Evolutionary conservation across 37 sponge, comb jelly and placozoan species (phyloP).

Genomic region (Crambe crambe): DNA sequence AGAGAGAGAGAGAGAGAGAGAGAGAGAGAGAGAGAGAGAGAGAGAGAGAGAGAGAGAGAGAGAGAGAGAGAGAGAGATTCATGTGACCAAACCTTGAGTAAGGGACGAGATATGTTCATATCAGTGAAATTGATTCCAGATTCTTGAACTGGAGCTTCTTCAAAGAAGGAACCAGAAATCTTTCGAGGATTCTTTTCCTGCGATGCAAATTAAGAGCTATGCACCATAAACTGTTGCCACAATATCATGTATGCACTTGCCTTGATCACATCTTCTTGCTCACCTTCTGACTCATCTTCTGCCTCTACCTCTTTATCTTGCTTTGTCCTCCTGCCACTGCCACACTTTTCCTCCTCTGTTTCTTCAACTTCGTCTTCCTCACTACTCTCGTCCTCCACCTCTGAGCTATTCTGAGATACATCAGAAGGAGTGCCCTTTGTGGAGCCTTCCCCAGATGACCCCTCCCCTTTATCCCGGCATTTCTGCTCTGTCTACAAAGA

Average conservation of each 20-base stretch:
- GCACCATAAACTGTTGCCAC: neutral
- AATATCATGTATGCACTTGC: neutral
- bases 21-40: neutral
- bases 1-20: neutral
- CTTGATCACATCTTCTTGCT: too few species aligned
- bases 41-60: neutral
- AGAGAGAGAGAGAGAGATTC: too few species aligned
- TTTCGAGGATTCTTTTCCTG: conserved; percentile 14
- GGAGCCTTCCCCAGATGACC: conserved; percentile 14
- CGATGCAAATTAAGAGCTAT: neutral
- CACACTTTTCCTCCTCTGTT: neutral
- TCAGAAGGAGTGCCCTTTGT: neutral
- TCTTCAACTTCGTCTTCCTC: conserved; percentile 32
- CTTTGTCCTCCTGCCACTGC: too few species aligned
- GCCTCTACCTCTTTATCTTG: conserved; percentile 10
- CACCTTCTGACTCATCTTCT: neutral
- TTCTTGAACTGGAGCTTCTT: conserved; percentile 65
- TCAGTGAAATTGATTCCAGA: conserved; percentile 80
- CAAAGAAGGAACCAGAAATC: conserved; percentile 58
- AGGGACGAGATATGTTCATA: conserved; percentile 96
- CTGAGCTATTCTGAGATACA: neutral
- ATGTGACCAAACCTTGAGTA: conserved; percentile 92
- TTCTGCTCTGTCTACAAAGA: conserved; percentile 17
- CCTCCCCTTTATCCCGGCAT: neutral
- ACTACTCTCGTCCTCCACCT: neutral